A percentile compares a stretch with the other conserved stretches of the same genome.
phyloP scores from a whole-genome alignment of 2,888 invertebrate species.

The Noctua janthe region DNA sequence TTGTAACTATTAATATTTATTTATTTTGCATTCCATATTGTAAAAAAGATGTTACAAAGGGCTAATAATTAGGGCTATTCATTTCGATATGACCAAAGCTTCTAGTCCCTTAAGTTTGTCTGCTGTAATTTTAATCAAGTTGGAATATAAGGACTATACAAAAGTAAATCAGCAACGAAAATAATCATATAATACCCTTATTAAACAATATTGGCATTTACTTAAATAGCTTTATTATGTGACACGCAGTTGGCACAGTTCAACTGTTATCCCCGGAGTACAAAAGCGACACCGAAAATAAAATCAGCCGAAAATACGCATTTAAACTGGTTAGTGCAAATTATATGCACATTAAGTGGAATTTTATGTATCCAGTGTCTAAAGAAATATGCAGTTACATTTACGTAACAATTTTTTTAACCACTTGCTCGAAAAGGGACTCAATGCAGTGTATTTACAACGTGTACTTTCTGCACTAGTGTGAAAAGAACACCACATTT shows the following conservation, averaged over 20 bases:
- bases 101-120: not conserved
- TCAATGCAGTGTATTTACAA: not conserved
- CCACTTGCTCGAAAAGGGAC: not conserved
- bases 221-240: constrained; percentile 30
- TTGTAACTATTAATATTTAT: not conserved
- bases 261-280: constrained; percentile 36
- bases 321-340: constrained; percentile 41
- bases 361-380: constrained; percentile 48
- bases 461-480: not conserved
- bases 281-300: constrained; percentile 32
- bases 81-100: not conserved
- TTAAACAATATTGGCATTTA: constrained; percentile 29
- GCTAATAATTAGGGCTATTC: no score
- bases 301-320: constrained; percentile 46
- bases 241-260: constrained; percentile 47
- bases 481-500: not conserved
- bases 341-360: constrained; percentile 55
- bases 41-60: no score
- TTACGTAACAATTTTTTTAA: constrained; percentile 11
- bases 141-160: not conserved
- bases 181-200: not conserved
- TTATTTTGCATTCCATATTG: no score
- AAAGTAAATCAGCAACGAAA: not conserved
- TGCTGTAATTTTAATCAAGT: not conserved
- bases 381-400: constrained; percentile 48